A percentile compares a stretch with the other conserved stretches of the same genome.
phyloP scores from a whole-genome alignment of 30 jellyfish, hydroid and myxozoan species.

The Aurelia sp. region DNA sequence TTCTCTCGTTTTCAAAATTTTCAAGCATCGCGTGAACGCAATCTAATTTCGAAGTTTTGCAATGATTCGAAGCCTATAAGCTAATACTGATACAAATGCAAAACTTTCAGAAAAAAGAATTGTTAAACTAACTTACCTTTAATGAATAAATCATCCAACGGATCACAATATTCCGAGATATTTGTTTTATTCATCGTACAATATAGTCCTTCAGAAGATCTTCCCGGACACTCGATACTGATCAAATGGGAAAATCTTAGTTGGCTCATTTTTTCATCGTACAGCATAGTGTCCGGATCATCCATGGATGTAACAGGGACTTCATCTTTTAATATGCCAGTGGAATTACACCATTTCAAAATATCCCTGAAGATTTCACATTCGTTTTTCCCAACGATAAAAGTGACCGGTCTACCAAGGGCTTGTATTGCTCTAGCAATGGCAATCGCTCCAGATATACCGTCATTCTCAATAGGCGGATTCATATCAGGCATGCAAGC shows the following conservation, averaged over 20 bases:
- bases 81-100: too few relatives aligned
- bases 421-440: constrained; percentile 87
- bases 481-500: constrained; percentile 62
- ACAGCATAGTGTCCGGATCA: constrained; percentile 43
- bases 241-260: constrained; percentile 79
- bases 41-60: too few relatives aligned
- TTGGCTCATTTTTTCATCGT: constrained; percentile 59
- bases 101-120: neutral
- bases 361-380: constrained; percentile 35
- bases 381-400: constrained; percentile 68
- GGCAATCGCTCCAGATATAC: constrained; percentile 86
- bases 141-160: constrained; percentile 76
- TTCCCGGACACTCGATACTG: constrained; percentile 90
- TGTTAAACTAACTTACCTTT: constrained; percentile 55
- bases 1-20: too few relatives aligned
- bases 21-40: too few relatives aligned
- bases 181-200: constrained; percentile 75
- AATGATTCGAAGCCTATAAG: too few relatives aligned
- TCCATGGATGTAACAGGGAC: constrained; percentile 52
- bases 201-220: constrained; percentile 55
- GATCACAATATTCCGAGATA: constrained; percentile 68
- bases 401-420: constrained; percentile 73
- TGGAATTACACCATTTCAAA: constrained; percentile 54
- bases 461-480: constrained; percentile 92
- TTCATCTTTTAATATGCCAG: constrained; percentile 63